Evolutionary conservation across 2,797 vertebrate genomes (phyloP), one percentile per base, ranked within the genome.

Genomic region (Enteromius fasciolatus): DNA sequence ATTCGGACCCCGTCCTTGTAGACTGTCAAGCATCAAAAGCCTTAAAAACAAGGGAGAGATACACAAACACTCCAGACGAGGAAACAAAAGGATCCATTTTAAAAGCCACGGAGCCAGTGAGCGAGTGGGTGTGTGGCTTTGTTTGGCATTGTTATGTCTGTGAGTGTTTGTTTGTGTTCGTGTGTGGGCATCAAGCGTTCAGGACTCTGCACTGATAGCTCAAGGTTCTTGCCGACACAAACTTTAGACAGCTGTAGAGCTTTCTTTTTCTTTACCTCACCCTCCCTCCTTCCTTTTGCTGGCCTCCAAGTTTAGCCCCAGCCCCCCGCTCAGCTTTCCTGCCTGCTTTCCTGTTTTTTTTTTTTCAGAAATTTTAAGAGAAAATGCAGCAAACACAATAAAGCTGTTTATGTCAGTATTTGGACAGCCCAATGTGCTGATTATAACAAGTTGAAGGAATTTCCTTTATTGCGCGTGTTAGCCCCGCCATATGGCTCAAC

Each of bases 361-460:
- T 95, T 95, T 95, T 93, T 92, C 89, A 91, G 91, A 90, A 92
- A 95, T 93, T 94, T 94, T 91, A 95, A 92, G 91, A 90, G 92
- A 95, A 89, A 95, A 94, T 91, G 93, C 90, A 91, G 91, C 91
- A 95, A 96, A 94, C 91, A 94, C 92, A 95, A 95, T 95, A 94
- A 95, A 96, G 92, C 93, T 94, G 92, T 96, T 95, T 94, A 93
- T 93, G 92, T 93, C 94, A 93, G 94, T 91, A 93, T 95, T 95
- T 94, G 93, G 92, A 93, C 92, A 91, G 93, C 93, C 93, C 91
- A 93, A 93, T 95, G 90, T 96, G 95, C 94, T 95, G 94, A 96
- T 95, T 94, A 92, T 94, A 95, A 94, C 95, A 95, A 95, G 92
- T 96, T 93, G 92, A 94, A 92, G 94, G 95, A 95, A 94, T 94